Percentiles rank a stretch among this genome's conserved stretches.
phyloP scores from a whole-genome alignment of 2,113 vertebrate genomes.

The Sturnira hondurensis region DNA sequence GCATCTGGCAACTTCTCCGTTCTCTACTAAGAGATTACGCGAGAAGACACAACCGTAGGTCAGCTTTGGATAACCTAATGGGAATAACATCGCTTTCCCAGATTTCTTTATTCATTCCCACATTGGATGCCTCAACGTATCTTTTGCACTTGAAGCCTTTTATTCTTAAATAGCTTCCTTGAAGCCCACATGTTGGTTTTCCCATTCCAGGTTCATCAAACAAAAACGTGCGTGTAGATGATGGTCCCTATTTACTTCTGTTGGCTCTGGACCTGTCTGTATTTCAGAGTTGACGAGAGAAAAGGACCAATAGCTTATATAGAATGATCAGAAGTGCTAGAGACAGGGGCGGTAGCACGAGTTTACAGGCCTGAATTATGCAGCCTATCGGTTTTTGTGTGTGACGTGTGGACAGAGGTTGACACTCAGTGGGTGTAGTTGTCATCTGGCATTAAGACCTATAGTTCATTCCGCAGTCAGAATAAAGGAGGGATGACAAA shows the following conservation, averaged over 20 bases:
- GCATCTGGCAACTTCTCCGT: background rate
- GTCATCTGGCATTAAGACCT: conserved; percentile 54
- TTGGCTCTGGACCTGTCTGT: conserved; percentile 1
- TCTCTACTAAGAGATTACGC: background rate
- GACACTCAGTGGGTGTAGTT: conserved; percentile 50
- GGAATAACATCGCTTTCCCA: background rate
- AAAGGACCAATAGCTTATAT: background rate
- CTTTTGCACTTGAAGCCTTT: background rate
- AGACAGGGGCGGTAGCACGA: background rate
- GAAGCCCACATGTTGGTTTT: background rate
- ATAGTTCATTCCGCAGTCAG: conserved; percentile 17
- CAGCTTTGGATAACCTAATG: background rate
- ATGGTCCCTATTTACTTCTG: background rate
- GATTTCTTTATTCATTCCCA: background rate
- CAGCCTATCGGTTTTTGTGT: conserved; percentile 11
- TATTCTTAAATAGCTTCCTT: background rate
- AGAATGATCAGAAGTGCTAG: conserved; percentile 22
- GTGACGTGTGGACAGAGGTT: conserved; percentile 54
- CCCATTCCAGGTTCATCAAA: background rate
- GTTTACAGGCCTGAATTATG: background rate
- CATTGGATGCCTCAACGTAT: background rate
- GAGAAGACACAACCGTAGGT: background rate
- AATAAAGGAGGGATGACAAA: conserved; percentile 58
- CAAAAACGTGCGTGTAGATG: background rate
- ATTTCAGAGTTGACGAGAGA: background rate